These are phyloP conservation scores for Erythrocercus mccallii DNA, from an alignment of 2,113 vertebrate genomes.

Conservation along the genomic window DNA sequence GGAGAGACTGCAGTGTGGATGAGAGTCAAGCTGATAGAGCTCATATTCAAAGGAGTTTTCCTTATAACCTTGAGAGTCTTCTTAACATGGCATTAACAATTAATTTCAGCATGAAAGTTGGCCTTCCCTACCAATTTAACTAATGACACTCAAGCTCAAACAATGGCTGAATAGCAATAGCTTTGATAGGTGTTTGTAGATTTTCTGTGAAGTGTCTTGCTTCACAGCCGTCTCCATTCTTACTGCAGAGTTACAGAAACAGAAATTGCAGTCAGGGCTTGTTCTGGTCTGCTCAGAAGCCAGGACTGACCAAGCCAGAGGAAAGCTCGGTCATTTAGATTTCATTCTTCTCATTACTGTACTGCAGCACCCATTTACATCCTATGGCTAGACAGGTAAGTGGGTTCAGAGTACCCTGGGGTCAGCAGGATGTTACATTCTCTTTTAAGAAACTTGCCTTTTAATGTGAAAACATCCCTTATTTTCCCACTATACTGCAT, in stretches of 20 bases:
- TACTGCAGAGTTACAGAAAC: neutral
- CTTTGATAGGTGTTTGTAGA: neutral
- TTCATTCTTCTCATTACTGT: neutral
- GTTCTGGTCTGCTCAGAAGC: neutral
- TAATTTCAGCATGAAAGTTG: constrained; percentile 12
- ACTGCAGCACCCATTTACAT: neutral
- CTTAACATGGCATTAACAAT: constrained; percentile 9
- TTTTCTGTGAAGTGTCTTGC: neutral
- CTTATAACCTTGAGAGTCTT: constrained; percentile 19
- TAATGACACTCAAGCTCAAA: neutral
- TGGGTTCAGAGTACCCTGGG: neutral
- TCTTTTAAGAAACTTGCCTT: neutral
- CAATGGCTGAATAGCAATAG: neutral
- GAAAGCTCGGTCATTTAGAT: neutral
- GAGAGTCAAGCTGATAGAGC: neutral
- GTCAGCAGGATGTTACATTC: neutral
- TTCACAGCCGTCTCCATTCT: neutral
- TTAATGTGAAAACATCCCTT: neutral
- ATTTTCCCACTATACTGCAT: neutral
- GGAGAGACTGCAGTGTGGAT: neutral
- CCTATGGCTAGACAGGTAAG: neutral
- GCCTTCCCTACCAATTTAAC: constrained; percentile 1
- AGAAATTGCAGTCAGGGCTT: neutral
- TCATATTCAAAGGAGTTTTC: neutral
- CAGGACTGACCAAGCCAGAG: neutral